Percentiles rank a stretch among this genome's conserved stretches.
Evolutionary conservation across 2,797 vertebrate species (phyloP).

Genomic region (Tokudaia tokunoshimensis): DNA sequence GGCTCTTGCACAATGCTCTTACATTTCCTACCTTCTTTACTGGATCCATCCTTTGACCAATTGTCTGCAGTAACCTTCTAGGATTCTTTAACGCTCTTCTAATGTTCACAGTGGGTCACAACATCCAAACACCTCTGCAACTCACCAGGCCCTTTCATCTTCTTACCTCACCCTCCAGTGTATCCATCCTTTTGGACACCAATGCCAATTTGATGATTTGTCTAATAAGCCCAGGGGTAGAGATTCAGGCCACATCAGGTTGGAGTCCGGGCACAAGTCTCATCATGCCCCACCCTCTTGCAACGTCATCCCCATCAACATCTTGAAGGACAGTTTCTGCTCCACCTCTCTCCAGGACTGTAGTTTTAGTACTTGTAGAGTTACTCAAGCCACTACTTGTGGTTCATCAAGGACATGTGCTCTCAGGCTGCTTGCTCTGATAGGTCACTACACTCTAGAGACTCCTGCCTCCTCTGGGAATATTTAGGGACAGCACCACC

Average conservation of each 20-base stretch:
- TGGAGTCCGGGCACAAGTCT: not conserved
- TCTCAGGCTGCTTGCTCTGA: not conserved
- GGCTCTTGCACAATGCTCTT: not conserved
- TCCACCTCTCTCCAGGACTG: not conserved
- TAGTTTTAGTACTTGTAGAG: fast-evolving
- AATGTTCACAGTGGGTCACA: not conserved
- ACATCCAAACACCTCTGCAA: too few relatives aligned
- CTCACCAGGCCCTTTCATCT: too few relatives aligned
- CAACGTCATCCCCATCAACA: not conserved
- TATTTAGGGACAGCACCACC: not conserved
- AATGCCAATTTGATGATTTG: not conserved
- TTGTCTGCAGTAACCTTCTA: fast-evolving
- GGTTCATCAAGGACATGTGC: not conserved
- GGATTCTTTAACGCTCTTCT: not conserved
- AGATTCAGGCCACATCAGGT: not conserved
- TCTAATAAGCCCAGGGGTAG: not conserved
- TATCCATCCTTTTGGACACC: not conserved
- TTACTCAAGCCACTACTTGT: not conserved
- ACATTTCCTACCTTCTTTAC: not conserved
- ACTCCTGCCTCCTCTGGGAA: not conserved
- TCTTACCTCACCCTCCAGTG: not conserved
- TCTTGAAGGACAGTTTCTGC: not conserved
- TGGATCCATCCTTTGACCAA: not conserved
- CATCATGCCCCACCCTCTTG: not conserved
- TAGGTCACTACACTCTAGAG: not conserved